Evolutionary conservation across 2,888 invertebrate species (phyloP), one percentile per base, ranked within the genome.

Genomic region (Darwinula stevensoni): DNA sequence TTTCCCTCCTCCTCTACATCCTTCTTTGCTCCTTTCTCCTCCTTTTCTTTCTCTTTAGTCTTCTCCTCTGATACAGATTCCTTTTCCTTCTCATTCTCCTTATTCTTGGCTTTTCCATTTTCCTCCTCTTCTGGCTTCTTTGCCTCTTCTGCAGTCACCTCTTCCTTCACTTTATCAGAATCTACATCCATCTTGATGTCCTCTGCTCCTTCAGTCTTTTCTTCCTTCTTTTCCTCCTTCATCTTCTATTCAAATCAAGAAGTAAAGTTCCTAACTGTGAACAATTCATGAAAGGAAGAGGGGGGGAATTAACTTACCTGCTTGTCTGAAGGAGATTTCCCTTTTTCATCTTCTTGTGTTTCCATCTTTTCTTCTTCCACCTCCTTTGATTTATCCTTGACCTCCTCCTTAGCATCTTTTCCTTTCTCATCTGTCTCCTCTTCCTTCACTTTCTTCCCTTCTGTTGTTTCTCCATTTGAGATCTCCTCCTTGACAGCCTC

Each of bases 401-500:
- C 37, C 37, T 48, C 40, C 39, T 45, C 42, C 35, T 45, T 49
- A 3, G 37, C 18, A 12, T 50, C 46, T 14, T 32, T 14, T 9
- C 30, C 17, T 9, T 13, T 22, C 4, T 14, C 16, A 5, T 37
- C 38, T 27, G 33, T 30, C 28, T 39, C 36, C 17, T 37, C 30
- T 29, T 59, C 57, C 14, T 57, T 58, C 35, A 54, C 54, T 12
- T 52, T 54, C 31, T 52, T 53, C 3, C 13, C 35, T 34, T 36
- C 36, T 17, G 26, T 33, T 16, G 29, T 27, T 26, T 27, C 36
- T 26, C 31, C 34, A 26, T 38, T 36, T 31, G 39, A 39, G 4
- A 29, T 17, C 18, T 40, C 35, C 14, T 38, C 40, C 18, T 53
- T 53, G 4, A 44, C 43, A 6, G 36, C 34, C 22, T 38, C 36